Evolutionary conservation across 2,888 invertebrate species (phyloP), one percentile per base, ranked within the genome.

Genomic region (Carcina quercana): DNA sequence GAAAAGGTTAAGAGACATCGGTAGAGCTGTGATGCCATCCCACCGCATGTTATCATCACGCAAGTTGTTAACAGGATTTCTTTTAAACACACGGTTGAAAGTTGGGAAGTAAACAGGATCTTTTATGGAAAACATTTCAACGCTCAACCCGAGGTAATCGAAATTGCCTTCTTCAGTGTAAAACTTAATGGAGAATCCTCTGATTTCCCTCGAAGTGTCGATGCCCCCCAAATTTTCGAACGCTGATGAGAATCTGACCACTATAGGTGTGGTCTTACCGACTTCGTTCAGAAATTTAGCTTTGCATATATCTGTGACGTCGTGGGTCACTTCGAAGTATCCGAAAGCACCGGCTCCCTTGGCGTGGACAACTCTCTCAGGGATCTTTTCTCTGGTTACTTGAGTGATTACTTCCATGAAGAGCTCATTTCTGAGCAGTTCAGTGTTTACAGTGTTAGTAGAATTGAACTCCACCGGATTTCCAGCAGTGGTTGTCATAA

Each of bases 361-460:
- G 1, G 97, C 96, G 63, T 96, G 95, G 1, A 95, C 95, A 0
- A 95, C 92, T 47, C 97, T 86, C 62, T 97, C 96, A 0, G 97
- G 96, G 51, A 96, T 95, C 35, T 96, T 87, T 67, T 97, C 96
- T 13, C 93, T 84, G 59, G 89, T 88, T 51, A 94, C 92, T 59
- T 94, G 90, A 0, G 20, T 6, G 8, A 26, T 25, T 3, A 11
- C 6, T 7, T 37, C 37, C 11, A 34, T 15, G 5, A 37, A 50
- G 21, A 40, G 46, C 12, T 50, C 43, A 33, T 56, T 64, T 2
- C 43, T 38, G 19, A 61, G 57, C 3, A 58, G 32, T 26, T 90
- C 84, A 0, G 89, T 88, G 1, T 97, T 97, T 1, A 89, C 89
- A 0, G 94, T 92, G 50, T 91, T 64, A 15, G 87, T 86, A 6